Evolutionary conservation across 1,140 invertebrate species (phyloP).

Genomic region (Megalonaias nervosa): DNA sequence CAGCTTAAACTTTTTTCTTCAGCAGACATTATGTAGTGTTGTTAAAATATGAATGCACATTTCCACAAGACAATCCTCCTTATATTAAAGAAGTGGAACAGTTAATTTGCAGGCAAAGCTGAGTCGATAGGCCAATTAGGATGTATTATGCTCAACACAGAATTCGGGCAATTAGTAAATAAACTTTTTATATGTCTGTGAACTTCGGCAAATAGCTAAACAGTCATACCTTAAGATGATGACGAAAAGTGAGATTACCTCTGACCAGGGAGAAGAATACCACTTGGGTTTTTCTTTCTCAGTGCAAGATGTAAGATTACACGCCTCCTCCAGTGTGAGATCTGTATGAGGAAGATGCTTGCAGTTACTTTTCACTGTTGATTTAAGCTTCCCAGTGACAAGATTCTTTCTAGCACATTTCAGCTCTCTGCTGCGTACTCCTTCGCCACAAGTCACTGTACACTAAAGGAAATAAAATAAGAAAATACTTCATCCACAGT

Average conservation of each 20-base stretch:
- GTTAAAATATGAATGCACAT: no score
- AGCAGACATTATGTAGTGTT: no score
- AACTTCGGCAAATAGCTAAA: no score
- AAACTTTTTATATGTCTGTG: no score
- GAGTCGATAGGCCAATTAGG: no score
- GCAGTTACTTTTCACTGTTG: slow-evolving; percentile 28
- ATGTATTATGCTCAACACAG: no score
- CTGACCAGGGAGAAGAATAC: slow-evolving; percentile 50
- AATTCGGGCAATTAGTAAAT: no score
- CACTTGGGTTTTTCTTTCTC: slow-evolving; percentile 35
- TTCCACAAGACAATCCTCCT: no score
- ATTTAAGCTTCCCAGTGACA: slow-evolving; percentile 15
- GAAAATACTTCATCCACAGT: neutral
- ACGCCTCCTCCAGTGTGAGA: slow-evolving; percentile 23
- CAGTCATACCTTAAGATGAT: no score
- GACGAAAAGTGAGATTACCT: slow-evolving; percentile 22
- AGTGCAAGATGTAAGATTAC: slow-evolving; percentile 29
- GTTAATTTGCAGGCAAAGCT: no score
- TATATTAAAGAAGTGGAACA: no score
- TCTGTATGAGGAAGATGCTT: slow-evolving; percentile 16
- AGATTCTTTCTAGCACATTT: slow-evolving; percentile 34
- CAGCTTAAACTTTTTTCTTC: no score
- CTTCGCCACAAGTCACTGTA: slow-evolving; percentile 39
- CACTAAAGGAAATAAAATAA: slow-evolving; percentile 35
- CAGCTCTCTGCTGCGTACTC: slow-evolving; percentile 20